A percentile compares a stretch with the other conserved stretches of the same genome.
Conservation (phyloP, 2,888 invertebrate genomes). For the Eurois occulta region DNA sequence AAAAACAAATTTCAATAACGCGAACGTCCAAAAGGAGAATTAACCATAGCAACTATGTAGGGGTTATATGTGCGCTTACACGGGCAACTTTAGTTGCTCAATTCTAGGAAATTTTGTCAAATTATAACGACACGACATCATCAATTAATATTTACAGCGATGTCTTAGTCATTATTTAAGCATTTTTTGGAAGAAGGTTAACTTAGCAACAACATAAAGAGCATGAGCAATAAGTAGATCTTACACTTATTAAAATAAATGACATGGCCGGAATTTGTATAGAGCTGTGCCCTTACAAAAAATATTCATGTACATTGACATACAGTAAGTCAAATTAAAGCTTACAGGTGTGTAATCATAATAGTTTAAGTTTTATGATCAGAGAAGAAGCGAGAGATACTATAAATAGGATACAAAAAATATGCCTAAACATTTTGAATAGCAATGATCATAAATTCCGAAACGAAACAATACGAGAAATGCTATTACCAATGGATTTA, state of each 20-base stretch:
- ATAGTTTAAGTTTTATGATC: too few relatives aligned
- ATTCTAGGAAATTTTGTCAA: neutral
- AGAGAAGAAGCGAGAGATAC: too few relatives aligned
- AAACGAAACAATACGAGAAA: too few relatives aligned
- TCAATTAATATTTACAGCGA: neutral
- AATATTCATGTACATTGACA: too few relatives aligned
- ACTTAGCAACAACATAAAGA: neutral
- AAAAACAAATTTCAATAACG: conserved; percentile 60
- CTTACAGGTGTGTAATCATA: too few relatives aligned
- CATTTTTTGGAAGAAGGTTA: neutral
- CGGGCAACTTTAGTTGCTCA: neutral
- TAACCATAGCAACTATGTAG: conserved; percentile 56
- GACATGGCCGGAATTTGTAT: too few relatives aligned
- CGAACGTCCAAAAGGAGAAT: conserved; percentile 53
- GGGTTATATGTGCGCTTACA: conserved; percentile 9
- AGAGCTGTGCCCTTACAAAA: too few relatives aligned
- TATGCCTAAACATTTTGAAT: too few relatives aligned
- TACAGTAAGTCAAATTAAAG: too few relatives aligned
- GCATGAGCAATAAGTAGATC: neutral
- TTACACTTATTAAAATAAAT: neutral
- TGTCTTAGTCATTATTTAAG: neutral
- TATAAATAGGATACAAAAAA: too few relatives aligned
- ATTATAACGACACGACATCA: neutral
- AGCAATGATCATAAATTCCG: too few relatives aligned
- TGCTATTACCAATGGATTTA: too few relatives aligned